These are phyloP conservation scores for Calliopsis andreniformis DNA, from an alignment of 1,140 invertebrate genomes.

Conservation along the genomic window DNA sequence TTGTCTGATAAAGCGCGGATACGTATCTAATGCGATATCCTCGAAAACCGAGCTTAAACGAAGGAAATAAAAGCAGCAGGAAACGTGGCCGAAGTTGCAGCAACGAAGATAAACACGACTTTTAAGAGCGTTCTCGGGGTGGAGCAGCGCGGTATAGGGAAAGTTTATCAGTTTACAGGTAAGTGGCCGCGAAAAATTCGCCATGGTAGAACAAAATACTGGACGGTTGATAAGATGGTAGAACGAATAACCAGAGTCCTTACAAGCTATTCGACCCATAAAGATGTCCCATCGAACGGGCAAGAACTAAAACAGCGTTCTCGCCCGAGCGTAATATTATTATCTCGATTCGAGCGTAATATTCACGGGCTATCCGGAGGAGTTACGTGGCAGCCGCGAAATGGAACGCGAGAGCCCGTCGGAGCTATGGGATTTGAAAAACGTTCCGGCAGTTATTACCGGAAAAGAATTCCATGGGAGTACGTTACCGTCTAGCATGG, in stretches of 20 bases:
- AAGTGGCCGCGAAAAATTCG: slow-evolving; percentile 1
- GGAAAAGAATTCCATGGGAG: slow-evolving; percentile 55
- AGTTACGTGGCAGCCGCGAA: slow-evolving; percentile 59
- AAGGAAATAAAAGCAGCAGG: neutral
- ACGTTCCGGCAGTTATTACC: slow-evolving; percentile 66
- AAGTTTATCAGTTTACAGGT: neutral
- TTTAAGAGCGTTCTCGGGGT: neutral
- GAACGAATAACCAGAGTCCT: neutral
- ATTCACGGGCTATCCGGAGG: slow-evolving; percentile 46
- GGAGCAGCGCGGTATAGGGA: too few species aligned
- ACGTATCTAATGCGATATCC: neutral
- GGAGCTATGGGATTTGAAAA: slow-evolving; percentile 55
- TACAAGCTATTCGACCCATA: slow-evolving; percentile 10
- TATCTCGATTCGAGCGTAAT: slow-evolving; percentile 48
- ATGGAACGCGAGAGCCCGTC: slow-evolving; percentile 40
- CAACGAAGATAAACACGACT: neutral
- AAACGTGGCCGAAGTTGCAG: neutral
- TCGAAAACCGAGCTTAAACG: too few species aligned
- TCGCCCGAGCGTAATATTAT: slow-evolving; percentile 52
- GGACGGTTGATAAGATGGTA: neutral
- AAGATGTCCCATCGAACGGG: slow-evolving; percentile 39
- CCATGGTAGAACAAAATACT: neutral
- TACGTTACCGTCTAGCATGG: slow-evolving; percentile 43
- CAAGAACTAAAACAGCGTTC: slow-evolving; percentile 28
- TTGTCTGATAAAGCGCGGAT: slow-evolving; percentile 8